These are phyloP conservation scores for Pionites leucogaster DNA, from an alignment of 2,113 vertebrate species.

Conservation along the genomic window DNA sequence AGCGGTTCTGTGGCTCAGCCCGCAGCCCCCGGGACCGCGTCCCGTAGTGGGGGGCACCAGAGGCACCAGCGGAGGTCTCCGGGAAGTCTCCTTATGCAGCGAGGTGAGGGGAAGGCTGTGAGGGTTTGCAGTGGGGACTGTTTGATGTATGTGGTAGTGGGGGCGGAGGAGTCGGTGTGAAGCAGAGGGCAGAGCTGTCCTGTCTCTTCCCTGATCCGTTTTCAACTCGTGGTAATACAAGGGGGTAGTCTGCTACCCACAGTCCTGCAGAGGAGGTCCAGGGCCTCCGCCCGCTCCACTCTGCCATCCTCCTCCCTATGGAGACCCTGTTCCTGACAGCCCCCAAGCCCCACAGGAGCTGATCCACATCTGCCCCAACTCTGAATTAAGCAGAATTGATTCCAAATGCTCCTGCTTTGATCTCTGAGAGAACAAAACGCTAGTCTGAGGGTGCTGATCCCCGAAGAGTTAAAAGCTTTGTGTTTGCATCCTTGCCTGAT, in stretches of 20 bases:
- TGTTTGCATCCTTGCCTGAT: neutral
- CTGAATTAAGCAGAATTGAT: neutral
- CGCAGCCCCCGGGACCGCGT: neutral
- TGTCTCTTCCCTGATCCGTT: neutral
- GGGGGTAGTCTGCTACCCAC: neutral
- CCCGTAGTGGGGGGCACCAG: accelerated
- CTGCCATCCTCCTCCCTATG: neutral
- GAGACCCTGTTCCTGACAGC: neutral
- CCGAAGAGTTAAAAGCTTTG: neutral
- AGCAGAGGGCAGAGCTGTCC: neutral
- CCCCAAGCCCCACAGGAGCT: neutral
- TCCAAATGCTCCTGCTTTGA: neutral
- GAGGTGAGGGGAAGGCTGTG: neutral
- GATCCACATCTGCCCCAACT: neutral
- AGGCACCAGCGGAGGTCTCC: neutral
- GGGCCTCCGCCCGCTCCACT: neutral
- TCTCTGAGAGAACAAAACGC: neutral
- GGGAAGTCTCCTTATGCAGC: neutral
- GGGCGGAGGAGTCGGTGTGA: accelerated
- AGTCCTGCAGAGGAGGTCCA: neutral
- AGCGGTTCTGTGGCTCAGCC: neutral
- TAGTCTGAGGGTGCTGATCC: neutral
- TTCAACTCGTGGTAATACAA: accelerated
- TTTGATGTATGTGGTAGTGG: accelerated
- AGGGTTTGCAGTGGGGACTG: neutral